Evolutionary conservation across 2,888 invertebrate species (phyloP).

Genomic region (Eupithecia tripunctaria): DNA sequence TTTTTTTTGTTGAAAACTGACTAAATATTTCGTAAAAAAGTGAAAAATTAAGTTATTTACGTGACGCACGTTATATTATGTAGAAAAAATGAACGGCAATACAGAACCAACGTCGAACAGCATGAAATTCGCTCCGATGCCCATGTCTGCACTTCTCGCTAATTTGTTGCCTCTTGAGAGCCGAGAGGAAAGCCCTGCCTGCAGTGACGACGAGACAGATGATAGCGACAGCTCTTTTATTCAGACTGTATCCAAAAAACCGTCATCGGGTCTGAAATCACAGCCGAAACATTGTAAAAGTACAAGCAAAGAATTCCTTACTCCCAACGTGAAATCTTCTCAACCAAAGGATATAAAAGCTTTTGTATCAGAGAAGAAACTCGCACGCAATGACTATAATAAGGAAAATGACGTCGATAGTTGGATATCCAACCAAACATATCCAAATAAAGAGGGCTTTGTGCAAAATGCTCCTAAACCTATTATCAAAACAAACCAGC

Average conservation of each 20-base stretch:
- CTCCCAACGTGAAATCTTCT: conserved; percentile 58
- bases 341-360: conserved; percentile 57
- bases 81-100: conserved; percentile 64
- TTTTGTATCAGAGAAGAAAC: conserved; percentile 67
- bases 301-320: conserved; percentile 55
- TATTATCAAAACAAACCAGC: conserved; percentile 39
- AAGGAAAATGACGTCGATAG: conserved; percentile 65
- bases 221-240: conserved; percentile 70
- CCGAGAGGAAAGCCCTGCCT: conserved; percentile 60
- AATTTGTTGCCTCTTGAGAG: conserved; percentile 69
- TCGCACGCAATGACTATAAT: conserved; percentile 50
- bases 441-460: conserved; percentile 57
- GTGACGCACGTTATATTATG: conserved; percentile 29
- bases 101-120: conserved; percentile 73
- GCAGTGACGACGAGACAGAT: conserved; percentile 65
- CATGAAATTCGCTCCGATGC: conserved; percentile 77
- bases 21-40: not conserved
- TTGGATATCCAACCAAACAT: conserved; percentile 56
- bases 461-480: conserved; percentile 53
- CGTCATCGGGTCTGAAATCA: conserved; percentile 49
- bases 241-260: conserved; percentile 62
- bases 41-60: conserved; percentile 1
- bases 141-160: conserved; percentile 76
- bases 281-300: conserved; percentile 22
- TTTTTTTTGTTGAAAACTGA: conserved; percentile 9